These are phyloP conservation scores for Tinamus guttatus DNA, from an alignment of 2,113 vertebrate species.

Conservation along the genomic window DNA sequence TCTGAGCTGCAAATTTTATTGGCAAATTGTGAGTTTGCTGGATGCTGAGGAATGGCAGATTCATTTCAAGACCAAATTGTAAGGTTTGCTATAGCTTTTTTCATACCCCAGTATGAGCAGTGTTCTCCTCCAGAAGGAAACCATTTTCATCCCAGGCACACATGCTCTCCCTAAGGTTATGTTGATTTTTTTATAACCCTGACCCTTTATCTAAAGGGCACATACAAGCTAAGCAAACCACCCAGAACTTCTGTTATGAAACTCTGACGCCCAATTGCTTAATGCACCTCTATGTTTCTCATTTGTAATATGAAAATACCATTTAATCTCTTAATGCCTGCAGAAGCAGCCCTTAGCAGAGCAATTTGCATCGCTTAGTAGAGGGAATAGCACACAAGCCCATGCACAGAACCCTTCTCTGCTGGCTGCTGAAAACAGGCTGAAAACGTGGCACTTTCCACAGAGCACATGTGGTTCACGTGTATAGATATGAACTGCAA, in stretches of 20 bases:
- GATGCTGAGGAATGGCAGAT: not conserved
- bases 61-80: rapidly evolving
- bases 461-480: not conserved
- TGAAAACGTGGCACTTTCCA: not conserved
- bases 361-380: not conserved
- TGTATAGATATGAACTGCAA: not conserved
- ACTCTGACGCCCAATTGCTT: not conserved
- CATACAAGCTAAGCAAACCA: not conserved
- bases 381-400: not conserved
- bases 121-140: not conserved
- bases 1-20: not conserved
- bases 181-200: conserved; percentile 35
- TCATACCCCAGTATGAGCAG: not conserved
- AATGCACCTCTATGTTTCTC: not conserved
- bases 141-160: conserved; percentile 19
- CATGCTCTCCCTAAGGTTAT: not conserved
- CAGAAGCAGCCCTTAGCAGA: not conserved
- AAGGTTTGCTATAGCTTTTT: not conserved
- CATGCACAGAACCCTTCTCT: not conserved
- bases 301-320: not conserved
- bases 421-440: rapidly evolving
- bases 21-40: rapidly evolving
- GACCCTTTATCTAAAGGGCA: conserved; percentile 29
- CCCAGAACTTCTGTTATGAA: not conserved
- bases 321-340: not conserved